Evolutionary conservation across 1,140 invertebrate species (phyloP).

Genomic region (Melitaea cinxia): DNA sequence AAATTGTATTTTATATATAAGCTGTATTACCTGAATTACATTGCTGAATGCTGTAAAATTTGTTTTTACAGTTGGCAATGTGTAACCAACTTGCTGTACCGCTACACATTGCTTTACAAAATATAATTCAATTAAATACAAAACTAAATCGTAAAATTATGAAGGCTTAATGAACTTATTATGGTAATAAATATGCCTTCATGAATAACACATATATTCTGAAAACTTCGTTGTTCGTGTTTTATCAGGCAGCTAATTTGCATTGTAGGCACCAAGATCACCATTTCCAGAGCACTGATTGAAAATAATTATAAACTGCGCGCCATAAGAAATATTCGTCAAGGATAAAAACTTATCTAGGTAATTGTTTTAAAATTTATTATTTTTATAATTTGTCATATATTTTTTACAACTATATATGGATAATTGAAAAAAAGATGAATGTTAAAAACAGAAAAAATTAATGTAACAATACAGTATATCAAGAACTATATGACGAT

Average conservation of each 20-base stretch:
- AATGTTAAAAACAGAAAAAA: too few species aligned
- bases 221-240: slow-evolving; percentile 25
- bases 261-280: slow-evolving; percentile 21
- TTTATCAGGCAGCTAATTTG: slow-evolving; percentile 26
- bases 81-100: too few species aligned
- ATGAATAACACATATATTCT: slow-evolving; percentile 20
- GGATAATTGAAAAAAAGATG: too few species aligned
- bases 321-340: background rate
- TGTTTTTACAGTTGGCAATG: too few species aligned
- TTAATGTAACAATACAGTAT: too few species aligned
- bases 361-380: background rate
- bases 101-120: too few species aligned
- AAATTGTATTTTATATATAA: too few species aligned
- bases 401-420: too few species aligned
- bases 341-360: background rate
- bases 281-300: slow-evolving; percentile 6
- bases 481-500: too few species aligned
- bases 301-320: slow-evolving; percentile 11
- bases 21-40: too few species aligned
- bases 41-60: too few species aligned
- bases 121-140: slow-evolving; percentile 1
- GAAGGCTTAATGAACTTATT: slow-evolving; percentile 21
- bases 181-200: slow-evolving; percentile 22
- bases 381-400: background rate
- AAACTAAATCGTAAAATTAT: slow-evolving; percentile 9